A percentile compares a stretch with the other conserved stretches of the same genome.
These are phyloP conservation scores for Ciconia boyciana DNA, from an alignment of 2,113 vertebrate species.

Conservation along the genomic window DNA sequence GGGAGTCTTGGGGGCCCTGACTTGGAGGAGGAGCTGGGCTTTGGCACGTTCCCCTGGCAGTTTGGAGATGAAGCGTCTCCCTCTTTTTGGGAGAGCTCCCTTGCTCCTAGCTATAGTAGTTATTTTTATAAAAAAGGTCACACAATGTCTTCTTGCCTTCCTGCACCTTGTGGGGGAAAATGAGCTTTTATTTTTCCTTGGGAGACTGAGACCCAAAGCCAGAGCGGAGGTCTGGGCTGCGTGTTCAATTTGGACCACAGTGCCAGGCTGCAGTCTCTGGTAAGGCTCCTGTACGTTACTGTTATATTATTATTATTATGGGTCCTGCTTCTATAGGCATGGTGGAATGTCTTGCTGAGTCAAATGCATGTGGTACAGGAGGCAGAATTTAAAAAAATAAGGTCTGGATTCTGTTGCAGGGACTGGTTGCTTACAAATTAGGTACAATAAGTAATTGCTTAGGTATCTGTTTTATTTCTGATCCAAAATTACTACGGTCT, in stretches of 20 bases:
- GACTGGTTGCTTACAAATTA: neutral
- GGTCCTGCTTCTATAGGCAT: neutral
- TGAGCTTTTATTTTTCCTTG: neutral
- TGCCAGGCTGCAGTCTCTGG: neutral
- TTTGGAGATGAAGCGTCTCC: neutral
- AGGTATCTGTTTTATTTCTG: neutral
- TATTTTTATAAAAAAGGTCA: neutral
- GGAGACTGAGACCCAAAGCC: neutral
- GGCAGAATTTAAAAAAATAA: neutral
- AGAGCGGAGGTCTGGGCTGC: neutral
- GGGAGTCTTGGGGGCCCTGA: neutral
- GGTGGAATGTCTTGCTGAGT: neutral
- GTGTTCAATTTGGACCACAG: rapidly evolving
- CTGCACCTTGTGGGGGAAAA: neutral
- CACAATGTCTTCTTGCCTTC: neutral
- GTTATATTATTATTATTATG: neutral
- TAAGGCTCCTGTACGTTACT: neutral
- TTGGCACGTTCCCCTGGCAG: rapidly evolving
- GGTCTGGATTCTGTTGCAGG: neutral
- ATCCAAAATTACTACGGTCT: neutral
- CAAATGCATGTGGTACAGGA: neutral
- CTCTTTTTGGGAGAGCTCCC: neutral
- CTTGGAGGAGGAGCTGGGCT: neutral
- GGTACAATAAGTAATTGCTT: neutral
- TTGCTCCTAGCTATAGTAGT: neutral